Evolutionary conservation across 2,797 vertebrate genomes (phyloP).

Genomic region (Paramormyrops hopkinsi): DNA sequence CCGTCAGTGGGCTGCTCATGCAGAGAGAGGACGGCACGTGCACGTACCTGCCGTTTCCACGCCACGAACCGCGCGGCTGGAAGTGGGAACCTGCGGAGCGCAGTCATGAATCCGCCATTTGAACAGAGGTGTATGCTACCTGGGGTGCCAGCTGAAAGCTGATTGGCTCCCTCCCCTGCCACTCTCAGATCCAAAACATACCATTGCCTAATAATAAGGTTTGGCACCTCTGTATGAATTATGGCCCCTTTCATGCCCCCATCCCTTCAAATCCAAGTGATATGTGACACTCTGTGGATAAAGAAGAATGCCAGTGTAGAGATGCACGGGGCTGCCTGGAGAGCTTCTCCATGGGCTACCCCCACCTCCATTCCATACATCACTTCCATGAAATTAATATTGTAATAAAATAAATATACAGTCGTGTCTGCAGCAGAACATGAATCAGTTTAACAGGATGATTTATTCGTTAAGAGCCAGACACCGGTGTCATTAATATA

Average conservation of each 20-base stretch:
- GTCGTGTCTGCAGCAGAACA: neutral
- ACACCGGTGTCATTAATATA: neutral
- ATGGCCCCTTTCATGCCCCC: neutral
- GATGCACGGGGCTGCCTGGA: no score
- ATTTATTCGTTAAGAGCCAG: neutral
- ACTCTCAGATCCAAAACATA: neutral
- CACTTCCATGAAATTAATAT: neutral
- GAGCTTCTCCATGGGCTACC: neutral
- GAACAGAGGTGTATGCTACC: neutral
- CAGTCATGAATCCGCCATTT: neutral
- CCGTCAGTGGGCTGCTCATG: neutral
- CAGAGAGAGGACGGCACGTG: neutral
- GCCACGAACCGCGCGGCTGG: neutral
- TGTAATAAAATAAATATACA: neutral
- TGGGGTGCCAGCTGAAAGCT: neutral
- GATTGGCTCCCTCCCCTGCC: neutral
- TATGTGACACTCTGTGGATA: neutral
- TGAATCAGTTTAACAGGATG: neutral
- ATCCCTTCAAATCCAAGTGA: neutral
- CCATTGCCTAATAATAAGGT: neutral
- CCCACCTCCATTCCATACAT: neutral
- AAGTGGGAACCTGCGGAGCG: neutral
- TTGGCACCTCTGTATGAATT: neutral
- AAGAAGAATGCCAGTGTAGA: neutral
- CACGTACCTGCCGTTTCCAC: neutral